phyloP scores from a whole-genome alignment of 2,797 vertebrate genomes.

The Merluccius polli region DNA sequence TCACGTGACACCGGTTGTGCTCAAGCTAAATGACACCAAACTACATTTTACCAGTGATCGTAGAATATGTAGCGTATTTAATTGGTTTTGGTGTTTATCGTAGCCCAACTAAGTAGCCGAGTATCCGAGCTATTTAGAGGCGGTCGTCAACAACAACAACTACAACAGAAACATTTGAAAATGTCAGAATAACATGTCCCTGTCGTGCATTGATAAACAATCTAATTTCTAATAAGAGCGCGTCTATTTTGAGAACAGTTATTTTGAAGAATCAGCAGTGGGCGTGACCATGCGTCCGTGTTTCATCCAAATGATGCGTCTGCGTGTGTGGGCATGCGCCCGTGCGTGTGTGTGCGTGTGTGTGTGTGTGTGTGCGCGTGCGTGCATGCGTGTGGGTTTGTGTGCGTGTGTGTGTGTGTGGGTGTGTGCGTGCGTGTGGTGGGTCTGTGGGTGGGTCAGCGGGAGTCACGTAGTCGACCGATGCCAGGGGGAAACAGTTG shows the following conservation, averaged over 20 bases:
- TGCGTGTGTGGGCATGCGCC: neutral
- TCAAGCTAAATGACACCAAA: neutral
- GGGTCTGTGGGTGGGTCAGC: neutral
- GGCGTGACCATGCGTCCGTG: neutral
- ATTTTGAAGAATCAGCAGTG: conserved; percentile 25
- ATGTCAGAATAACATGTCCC: neutral
- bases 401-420: neutral
- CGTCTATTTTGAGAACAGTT: conserved; percentile 25
- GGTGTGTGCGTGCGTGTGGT: neutral
- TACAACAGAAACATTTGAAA: neutral
- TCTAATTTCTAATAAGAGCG: conserved; percentile 25
- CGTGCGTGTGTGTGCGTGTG: neutral
- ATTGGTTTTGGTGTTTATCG: no score
- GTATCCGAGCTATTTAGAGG: neutral
- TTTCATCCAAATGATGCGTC: neutral
- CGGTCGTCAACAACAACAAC: neutral
- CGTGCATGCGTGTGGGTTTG: neutral
- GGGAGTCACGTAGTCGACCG: neutral
- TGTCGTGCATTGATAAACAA: neutral
- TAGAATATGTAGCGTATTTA: neutral
- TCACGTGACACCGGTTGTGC: no score
- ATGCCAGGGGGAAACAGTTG: conserved; percentile 13
- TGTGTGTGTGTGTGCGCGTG: neutral
- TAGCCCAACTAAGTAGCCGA: no score
- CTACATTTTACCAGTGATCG: neutral